Evolutionary conservation across 2,113 vertebrate species (phyloP).

Genomic region (Theristicus caerulescens): DNA sequence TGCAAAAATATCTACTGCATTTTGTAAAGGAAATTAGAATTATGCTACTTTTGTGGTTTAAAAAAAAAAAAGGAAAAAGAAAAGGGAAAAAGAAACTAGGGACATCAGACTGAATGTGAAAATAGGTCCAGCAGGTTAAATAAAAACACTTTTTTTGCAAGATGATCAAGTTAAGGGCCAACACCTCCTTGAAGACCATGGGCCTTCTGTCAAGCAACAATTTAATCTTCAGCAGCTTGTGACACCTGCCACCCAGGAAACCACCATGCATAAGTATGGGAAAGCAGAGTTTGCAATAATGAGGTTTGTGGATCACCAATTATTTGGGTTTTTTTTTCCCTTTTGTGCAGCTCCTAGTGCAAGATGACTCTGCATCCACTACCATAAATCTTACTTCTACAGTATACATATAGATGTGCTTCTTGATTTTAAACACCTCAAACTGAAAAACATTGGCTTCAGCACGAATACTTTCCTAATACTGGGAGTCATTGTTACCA

Average conservation of each 20-base stretch:
- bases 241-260: not conserved
- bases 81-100: not conserved
- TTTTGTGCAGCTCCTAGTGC: not conserved
- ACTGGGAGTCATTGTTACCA: not conserved
- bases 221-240: not conserved
- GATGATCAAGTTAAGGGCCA: not conserved
- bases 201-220: not conserved
- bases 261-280: not conserved
- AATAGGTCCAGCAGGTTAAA: not conserved
- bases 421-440: not conserved
- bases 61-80: not conserved
- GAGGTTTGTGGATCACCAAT: not conserved
- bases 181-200: not conserved
- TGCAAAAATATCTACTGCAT: not conserved
- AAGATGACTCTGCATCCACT: not conserved
- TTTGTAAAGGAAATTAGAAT: not conserved
- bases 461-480: not conserved
- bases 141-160: not conserved
- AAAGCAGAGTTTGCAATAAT: not conserved
- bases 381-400: not conserved
- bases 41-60: not conserved
- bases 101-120: not conserved
- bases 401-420: not conserved
- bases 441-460: not conserved
- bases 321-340: fast-evolving